phyloP scores from a whole-genome alignment of 2,113 vertebrate genomes.

The Mus musculus region DNA sequence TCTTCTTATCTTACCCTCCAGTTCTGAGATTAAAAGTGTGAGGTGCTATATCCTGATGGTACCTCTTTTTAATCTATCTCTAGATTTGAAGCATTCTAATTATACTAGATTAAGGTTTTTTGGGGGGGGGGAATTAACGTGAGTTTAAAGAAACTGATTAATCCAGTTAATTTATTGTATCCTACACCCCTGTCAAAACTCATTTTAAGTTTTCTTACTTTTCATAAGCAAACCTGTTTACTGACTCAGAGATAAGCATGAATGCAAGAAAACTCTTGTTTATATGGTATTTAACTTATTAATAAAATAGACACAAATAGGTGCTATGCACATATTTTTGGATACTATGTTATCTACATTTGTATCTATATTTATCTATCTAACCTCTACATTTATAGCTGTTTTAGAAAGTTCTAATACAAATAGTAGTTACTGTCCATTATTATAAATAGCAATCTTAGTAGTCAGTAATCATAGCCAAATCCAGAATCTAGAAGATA shows the following conservation, averaged over 20 bases:
- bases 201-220: not conserved
- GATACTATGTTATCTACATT: not conserved
- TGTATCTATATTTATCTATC: not conserved
- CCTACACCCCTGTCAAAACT: not conserved
- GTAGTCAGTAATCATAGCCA: constrained; percentile 1
- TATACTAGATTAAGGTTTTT: not conserved
- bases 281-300: not conserved
- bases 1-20: not conserved
- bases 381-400: not conserved
- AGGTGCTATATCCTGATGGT: not conserved
- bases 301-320: not conserved
- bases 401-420: not conserved
- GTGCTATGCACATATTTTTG: not conserved
- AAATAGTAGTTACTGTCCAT: constrained; percentile 2
- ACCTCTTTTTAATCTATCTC: not conserved
- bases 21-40: not conserved
- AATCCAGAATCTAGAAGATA: constrained; percentile 33
- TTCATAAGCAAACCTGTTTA: not conserved
- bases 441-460: constrained; percentile 24
- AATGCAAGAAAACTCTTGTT: not conserved
- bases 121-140: not conserved
- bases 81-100: not conserved
- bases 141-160: not conserved
- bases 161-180: not conserved
- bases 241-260: not conserved